These are phyloP conservation scores for Synergus laeviventris DNA, from an alignment of 2,888 invertebrate genomes.

Conservation along the genomic window DNA sequence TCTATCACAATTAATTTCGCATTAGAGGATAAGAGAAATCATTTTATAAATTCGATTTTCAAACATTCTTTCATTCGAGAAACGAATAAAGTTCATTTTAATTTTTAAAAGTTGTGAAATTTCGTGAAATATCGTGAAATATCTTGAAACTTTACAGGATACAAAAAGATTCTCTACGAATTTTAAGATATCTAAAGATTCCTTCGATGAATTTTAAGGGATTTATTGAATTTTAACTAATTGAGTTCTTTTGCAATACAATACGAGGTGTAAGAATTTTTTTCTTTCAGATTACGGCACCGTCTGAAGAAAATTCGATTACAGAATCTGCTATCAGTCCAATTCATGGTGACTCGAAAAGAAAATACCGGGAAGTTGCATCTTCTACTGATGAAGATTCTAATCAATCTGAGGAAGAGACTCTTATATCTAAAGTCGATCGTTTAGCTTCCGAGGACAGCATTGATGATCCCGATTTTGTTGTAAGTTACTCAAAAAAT, in stretches of 20 bases:
- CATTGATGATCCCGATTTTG: conserved; percentile 62
- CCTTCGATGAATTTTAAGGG: too few relatives aligned
- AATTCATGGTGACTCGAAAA: conserved; percentile 52
- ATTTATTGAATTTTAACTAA: too few relatives aligned
- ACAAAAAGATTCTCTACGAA: too few relatives aligned
- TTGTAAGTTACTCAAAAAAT: conserved; percentile 54
- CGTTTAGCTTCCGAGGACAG: conserved; percentile 56
- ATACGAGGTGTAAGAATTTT: background rate
- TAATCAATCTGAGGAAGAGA: conserved; percentile 60
- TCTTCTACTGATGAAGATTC: conserved; percentile 44
- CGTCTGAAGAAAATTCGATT: conserved; percentile 58
- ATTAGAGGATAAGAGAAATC: conserved; percentile 5
- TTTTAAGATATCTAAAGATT: too few relatives aligned
- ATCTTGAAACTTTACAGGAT: too few relatives aligned
- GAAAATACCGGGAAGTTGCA: conserved; percentile 60
- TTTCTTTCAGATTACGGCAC: conserved; percentile 34
- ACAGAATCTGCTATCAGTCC: conserved; percentile 59
- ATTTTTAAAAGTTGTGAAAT: too few relatives aligned
- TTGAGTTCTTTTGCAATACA: background rate
- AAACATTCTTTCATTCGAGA: conserved; percentile 23
- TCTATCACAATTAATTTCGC: conserved; percentile 4
- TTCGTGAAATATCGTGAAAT: too few relatives aligned
- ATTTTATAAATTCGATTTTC: background rate
- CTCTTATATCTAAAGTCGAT: conserved; percentile 57
- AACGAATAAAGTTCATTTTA: too few relatives aligned